Evolutionary conservation across 1,140 invertebrate species (phyloP).

Genomic region (Drosophila mayri): DNA sequence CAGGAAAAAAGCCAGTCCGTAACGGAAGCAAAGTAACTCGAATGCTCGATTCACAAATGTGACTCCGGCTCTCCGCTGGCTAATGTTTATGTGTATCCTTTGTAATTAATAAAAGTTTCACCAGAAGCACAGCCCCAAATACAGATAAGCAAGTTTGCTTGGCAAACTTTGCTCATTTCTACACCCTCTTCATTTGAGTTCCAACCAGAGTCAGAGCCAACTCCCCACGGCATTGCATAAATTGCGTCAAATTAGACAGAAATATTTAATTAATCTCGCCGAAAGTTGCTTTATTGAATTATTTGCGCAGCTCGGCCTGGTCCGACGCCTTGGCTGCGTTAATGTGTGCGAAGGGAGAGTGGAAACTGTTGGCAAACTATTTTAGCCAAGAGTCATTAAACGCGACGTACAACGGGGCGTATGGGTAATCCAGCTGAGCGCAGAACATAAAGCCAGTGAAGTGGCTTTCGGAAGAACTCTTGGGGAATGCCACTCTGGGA

Average conservation of each 20-base stretch:
- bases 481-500: not conserved
- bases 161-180: conserved; percentile 71
- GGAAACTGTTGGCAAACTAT: conserved; percentile 71
- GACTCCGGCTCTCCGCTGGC: conserved; percentile 17
- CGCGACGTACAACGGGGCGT: conserved; percentile 41
- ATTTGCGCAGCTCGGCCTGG: conserved; percentile 51
- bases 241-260: conserved; percentile 83
- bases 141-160: conserved; percentile 44
- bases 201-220: not conserved
- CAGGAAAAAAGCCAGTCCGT: conserved; percentile 36
- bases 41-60: conserved; percentile 55
- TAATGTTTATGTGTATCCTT: conserved; percentile 77
- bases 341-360: conserved; percentile 47
- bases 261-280: conserved; percentile 82
- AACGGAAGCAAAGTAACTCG: conserved; percentile 68
- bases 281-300: conserved; percentile 81
- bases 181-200: conserved; percentile 18
- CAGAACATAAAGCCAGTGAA: conserved; percentile 3
- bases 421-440: conserved; percentile 11
- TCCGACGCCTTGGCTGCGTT: conserved; percentile 29
- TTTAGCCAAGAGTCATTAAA: conserved; percentile 74
- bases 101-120: conserved; percentile 83
- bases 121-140: conserved; percentile 35
- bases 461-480: conserved; percentile 4
- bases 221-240: conserved; percentile 67